Percentiles rank a stretch among this genome's conserved stretches.
Conservation (phyloP, 37 sponge, comb jelly and placozoan genomes). For the Bolinopsis microptera region DNA sequence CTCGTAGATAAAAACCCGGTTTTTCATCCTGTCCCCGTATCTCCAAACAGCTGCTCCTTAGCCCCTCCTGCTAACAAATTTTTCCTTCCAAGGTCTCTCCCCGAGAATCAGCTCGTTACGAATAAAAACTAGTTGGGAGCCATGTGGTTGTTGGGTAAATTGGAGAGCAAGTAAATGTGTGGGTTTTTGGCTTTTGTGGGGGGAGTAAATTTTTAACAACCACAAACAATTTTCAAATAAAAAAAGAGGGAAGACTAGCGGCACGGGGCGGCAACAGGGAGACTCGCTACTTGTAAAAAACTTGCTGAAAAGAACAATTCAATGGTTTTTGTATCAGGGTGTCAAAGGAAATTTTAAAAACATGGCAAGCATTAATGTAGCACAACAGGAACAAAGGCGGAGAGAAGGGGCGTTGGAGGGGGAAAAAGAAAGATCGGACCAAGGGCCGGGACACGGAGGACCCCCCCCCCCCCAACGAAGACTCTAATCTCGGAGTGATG, state of each 20-base stretch:
- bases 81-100: conserved; percentile 13
- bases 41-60: conserved; percentile 25
- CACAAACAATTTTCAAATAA: neutral
- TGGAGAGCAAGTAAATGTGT: neutral
- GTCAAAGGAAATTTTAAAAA: neutral
- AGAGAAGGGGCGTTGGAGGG: neutral
- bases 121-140: neutral
- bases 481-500: neutral
- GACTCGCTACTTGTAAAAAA: neutral
- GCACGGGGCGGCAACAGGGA: neutral
- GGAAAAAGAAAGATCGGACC: neutral
- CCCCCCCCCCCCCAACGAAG: neutral
- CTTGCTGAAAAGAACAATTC: neutral
- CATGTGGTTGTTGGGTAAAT: neutral
- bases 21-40: conserved; percentile 32
- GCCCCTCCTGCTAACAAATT: neutral
- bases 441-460: neutral
- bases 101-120: conserved; percentile 33
- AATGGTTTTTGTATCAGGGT: neutral
- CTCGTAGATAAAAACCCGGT: conserved; percentile 10
- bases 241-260: neutral
- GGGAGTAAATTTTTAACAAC: too few species aligned
- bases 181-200: too few species aligned
- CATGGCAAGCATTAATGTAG: neutral
- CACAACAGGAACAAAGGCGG: neutral